Evolutionary conservation across 2,797 vertebrate genomes (phyloP).

Genomic region (Protonibea diacanthus): DNA sequence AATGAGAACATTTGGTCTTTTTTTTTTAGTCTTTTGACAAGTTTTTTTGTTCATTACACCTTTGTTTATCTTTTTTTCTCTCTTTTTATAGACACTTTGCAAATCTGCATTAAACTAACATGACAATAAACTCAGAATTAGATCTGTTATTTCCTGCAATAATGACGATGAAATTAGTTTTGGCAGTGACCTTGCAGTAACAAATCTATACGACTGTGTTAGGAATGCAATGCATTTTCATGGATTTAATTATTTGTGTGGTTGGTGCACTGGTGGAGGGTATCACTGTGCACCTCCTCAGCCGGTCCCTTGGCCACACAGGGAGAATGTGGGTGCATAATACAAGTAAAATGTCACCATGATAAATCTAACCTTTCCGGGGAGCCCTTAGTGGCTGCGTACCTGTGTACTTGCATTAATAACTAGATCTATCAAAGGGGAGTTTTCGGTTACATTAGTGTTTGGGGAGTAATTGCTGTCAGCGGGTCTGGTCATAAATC

Average conservation of each 20-base stretch:
- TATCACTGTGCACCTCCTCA: constrained; percentile 24
- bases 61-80: constrained; percentile 37
- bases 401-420: constrained; percentile 87
- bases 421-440: constrained; percentile 85
- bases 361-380: constrained; percentile 86
- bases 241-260: constrained; percentile 18
- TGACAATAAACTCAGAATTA: constrained; percentile 40
- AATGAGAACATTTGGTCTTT: constrained; percentile 68
- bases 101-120: constrained; percentile 37
- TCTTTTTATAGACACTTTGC: constrained; percentile 27
- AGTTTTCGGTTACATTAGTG: constrained; percentile 76
- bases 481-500: constrained; percentile 80
- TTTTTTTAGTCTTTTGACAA: constrained; percentile 56
- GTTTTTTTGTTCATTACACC: constrained; percentile 41
- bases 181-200: constrained; percentile 23
- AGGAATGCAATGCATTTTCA: neutral
- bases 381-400: constrained; percentile 75
- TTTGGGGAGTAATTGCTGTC: constrained; percentile 86
- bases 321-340: constrained; percentile 73
- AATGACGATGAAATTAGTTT: constrained; percentile 31
- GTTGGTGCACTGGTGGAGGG: constrained; percentile 29
- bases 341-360: constrained; percentile 84
- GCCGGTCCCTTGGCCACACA: constrained; percentile 53
- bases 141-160: constrained; percentile 9
- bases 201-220: constrained; percentile 16